phyloP scores from a whole-genome alignment of 2,888 invertebrate genomes.

The Watsonalla cultraria region DNA sequence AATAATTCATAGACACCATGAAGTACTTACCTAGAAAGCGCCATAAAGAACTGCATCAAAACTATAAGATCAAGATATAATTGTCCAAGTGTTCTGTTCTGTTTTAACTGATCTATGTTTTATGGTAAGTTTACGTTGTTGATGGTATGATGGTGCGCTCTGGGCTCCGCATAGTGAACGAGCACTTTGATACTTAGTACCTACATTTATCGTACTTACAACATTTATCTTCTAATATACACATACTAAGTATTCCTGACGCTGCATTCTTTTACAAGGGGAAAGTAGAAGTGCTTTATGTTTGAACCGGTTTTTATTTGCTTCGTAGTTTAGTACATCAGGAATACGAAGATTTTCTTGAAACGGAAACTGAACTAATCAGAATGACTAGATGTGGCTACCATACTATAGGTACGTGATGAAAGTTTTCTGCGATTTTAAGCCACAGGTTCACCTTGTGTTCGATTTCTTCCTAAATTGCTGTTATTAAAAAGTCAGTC shows the following conservation, averaged over 20 bases:
- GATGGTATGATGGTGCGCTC: not conserved
- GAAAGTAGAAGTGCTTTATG: not conserved
- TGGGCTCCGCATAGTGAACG: not conserved
- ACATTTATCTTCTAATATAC: not conserved
- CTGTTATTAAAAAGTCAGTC: too few relatives aligned
- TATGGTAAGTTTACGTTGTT: not conserved
- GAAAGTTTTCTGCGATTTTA: too few relatives aligned
- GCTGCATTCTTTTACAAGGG: not conserved
- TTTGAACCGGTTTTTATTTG: not conserved
- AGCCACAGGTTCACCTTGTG: too few relatives aligned
- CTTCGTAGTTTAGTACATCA: not conserved
- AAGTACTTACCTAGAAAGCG: too few relatives aligned
- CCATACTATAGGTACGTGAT: too few relatives aligned
- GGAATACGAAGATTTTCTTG: not conserved
- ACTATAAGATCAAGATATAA: too few relatives aligned
- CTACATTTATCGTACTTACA: not conserved
- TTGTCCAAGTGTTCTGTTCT: not conserved
- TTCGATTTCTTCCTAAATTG: too few relatives aligned
- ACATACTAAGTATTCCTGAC: not conserved
- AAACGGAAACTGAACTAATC: too few relatives aligned
- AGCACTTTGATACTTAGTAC: not conserved
- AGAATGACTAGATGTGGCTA: too few relatives aligned
- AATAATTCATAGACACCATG: too few relatives aligned
- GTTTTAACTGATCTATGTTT: not conserved
- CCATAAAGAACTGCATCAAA: too few relatives aligned